Evolutionary conservation across 1,140 invertebrate species (phyloP), one percentile per base, ranked within the genome.

Genomic region (Cyphomyrmex costatus): DNA sequence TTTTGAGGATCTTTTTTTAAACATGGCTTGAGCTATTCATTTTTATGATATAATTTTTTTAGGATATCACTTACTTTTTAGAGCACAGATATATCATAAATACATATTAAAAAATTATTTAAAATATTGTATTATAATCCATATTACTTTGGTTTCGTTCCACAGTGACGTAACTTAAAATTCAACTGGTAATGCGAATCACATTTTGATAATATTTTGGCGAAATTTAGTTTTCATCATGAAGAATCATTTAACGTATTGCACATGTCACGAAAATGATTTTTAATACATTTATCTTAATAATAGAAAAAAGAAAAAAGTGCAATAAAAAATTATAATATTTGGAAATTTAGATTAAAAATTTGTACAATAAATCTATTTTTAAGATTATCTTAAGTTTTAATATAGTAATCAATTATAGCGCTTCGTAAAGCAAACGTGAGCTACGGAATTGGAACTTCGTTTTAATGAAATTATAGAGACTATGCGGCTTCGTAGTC

Each of bases 401-500:
- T 60, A 80, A 82, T 33, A 65, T 87, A 66, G 79, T 58, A 58
- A 42, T 77, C 14, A 61, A 84, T 86, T 73, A 66, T 19, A 33
- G 19, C 42, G n/a, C 24, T 85, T 27, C 10, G 27, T 86, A 74
- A 66, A 71, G 51, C 16, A 49, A 56, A 10, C 12, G 36, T 30
- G 90, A 74, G 90, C 73, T 92, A 79, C 93, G 87, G 92, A 94
- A 93, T 94, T 94, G 94, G 93, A 94, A 93, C 93, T 83, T 77
- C 82, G 91, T 86, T 88, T 90, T 89, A 92, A n/a, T n/a, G n/a
- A n/a, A 92, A 90, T 93, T 88, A 79, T 53, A 78, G 14, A 60
- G 76, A 49, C 53, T 74, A 88, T 70, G 66, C 83, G 74, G 70
- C 21, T 5, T 3, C 14, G n/a, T 76, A 73, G 88, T 82, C 77